Evolutionary conservation across 2,113 vertebrate species (phyloP).

Genomic region (Scomber japonicus): DNA sequence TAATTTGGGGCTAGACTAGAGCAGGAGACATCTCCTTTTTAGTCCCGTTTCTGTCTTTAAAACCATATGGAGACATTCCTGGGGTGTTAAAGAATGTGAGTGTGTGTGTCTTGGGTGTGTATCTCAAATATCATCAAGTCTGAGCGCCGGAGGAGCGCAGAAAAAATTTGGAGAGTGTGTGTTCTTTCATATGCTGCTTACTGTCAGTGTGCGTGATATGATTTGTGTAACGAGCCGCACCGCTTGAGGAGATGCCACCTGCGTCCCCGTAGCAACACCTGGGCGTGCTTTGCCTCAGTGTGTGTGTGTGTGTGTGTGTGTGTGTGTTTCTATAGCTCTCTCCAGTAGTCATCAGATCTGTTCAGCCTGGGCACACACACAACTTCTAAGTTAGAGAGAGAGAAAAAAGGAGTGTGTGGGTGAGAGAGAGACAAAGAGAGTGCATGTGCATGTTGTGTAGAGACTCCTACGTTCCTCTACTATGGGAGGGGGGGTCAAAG

Average conservation of each 20-base stretch:
- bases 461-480: not conserved
- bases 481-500: slow-evolving; percentile 1
- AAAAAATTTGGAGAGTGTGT: too few relatives aligned
- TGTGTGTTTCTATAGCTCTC: not conserved
- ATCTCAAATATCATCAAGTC: slow-evolving; percentile 31
- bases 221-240: slow-evolving; percentile 32
- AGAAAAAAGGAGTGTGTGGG: not conserved
- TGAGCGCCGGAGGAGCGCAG: not conserved
- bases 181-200: slow-evolving; percentile 30
- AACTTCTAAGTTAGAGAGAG: not conserved
- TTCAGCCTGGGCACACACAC: not conserved
- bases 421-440: slow-evolving; percentile 28
- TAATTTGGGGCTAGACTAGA: slow-evolving; percentile 21
- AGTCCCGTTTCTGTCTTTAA: slow-evolving; percentile 21
- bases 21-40: slow-evolving; percentile 32
- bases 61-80: slow-evolving; percentile 49
- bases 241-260: slow-evolving; percentile 4
- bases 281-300: not conserved
- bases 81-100: slow-evolving; percentile 1
- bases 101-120: slow-evolving; percentile 4
- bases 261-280: slow-evolving; percentile 23
- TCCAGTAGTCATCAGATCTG: not conserved
- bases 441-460: not conserved
- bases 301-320: not conserved
- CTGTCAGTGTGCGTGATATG: slow-evolving; percentile 17